Evolutionary conservation across 2,888 invertebrate species (phyloP).

Genomic region (Spodoptera picta): DNA sequence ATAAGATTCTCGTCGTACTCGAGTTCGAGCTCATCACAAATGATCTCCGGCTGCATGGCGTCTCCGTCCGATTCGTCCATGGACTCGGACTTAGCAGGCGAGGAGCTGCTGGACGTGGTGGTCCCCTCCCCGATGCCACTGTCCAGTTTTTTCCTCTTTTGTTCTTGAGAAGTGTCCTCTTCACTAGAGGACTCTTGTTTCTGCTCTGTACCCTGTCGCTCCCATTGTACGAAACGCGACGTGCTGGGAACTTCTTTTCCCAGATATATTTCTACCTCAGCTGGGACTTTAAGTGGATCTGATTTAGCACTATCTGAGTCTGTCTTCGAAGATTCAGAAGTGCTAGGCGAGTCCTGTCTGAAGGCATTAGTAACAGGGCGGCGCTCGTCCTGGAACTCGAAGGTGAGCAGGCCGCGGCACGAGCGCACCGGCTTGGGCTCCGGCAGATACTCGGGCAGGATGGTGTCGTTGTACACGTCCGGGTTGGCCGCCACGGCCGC

Average conservation of each 20-base stretch:
- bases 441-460: constrained; percentile 18
- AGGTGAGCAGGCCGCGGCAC: constrained; percentile 63
- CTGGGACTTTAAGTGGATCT: constrained; percentile 40
- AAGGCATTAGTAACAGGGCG: background rate
- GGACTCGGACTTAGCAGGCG: constrained; percentile 60
- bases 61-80: constrained; percentile 49
- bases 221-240: constrained; percentile 62
- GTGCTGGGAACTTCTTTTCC: constrained; percentile 59
- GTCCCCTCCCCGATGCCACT: constrained; percentile 89
- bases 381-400: constrained; percentile 62
- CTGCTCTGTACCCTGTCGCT: constrained; percentile 16
- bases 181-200: constrained; percentile 48
- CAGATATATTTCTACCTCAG: constrained; percentile 67
- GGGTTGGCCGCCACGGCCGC: constrained; percentile 20
- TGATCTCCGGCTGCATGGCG: constrained; percentile 28
- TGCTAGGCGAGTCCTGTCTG: background rate
- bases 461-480: no score
- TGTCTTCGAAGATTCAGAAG: constrained; percentile 9
- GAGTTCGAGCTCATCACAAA: constrained; percentile 34
- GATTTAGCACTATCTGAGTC: constrained; percentile 2
- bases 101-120: constrained; percentile 65
- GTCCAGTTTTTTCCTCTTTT: constrained; percentile 89
- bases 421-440: constrained; percentile 36
- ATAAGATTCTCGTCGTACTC: constrained; percentile 31
- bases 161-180: constrained; percentile 47